A percentile compares a stretch with the other conserved stretches of the same genome.
These are phyloP conservation scores for Hyperoplus lanceolatus DNA, from an alignment of 2,797 vertebrate genomes.

Conservation along the genomic window DNA sequence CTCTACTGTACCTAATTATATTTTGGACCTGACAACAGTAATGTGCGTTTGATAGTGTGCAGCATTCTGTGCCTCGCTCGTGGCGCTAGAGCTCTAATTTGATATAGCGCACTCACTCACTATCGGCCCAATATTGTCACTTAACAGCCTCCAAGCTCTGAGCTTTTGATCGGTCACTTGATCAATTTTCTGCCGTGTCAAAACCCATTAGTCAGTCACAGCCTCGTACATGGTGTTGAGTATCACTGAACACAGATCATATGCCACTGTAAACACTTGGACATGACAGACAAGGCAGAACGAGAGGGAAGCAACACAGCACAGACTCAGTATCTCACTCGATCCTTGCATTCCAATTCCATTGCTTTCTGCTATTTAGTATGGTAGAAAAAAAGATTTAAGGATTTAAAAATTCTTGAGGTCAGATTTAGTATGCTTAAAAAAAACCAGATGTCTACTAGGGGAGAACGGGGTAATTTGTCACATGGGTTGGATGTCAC, in stretches of 20 bases:
- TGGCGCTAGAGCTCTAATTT: constrained; percentile 47
- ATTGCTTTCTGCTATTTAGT: no score
- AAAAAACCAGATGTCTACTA: no score
- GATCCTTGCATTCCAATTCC: no score
- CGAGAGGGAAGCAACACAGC: not conserved
- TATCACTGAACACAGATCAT: constrained; percentile 64
- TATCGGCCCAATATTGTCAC: constrained; percentile 61
- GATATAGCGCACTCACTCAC: constrained; percentile 52
- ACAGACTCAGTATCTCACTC: not conserved
- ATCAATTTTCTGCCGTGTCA: constrained; percentile 79
- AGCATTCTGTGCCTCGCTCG: constrained; percentile 24
- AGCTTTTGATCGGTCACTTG: constrained; percentile 74
- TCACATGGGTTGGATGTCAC: no score
- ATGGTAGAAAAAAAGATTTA: no score
- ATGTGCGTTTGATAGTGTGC: constrained; percentile 35
- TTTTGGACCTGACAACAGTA: constrained; percentile 37
- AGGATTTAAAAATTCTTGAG: no score
- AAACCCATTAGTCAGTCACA: constrained; percentile 72
- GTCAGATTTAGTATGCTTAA: no score
- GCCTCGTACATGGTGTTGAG: constrained; percentile 44
- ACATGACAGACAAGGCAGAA: constrained; percentile 21
- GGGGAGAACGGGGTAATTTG: no score
- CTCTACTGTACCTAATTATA: constrained; percentile 33
- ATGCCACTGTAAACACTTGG: constrained; percentile 56
- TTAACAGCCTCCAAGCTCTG: constrained; percentile 42